A percentile compares a stretch with the other conserved stretches of the same genome.
Evolutionary conservation across 2,113 vertebrate species (phyloP).

Genomic region (Cyprinodon variegatus): DNA sequence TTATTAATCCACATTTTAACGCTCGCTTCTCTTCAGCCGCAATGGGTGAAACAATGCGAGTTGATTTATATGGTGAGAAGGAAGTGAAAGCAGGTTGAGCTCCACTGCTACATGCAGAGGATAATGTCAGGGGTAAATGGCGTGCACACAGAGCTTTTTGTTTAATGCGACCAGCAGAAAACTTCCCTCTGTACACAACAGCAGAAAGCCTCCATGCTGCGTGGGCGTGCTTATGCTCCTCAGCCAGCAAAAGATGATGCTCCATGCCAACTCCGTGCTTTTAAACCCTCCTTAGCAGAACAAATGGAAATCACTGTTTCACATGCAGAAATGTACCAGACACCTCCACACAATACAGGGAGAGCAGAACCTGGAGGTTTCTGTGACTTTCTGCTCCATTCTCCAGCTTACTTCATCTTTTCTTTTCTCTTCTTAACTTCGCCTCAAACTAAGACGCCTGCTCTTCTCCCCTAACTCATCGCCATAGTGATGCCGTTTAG

Average conservation of each 20-base stretch:
- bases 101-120: neutral
- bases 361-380: slow-evolving; percentile 28
- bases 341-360: neutral
- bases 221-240: slow-evolving; percentile 39
- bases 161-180: slow-evolving; percentile 11
- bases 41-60: neutral
- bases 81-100: slow-evolving; percentile 41
- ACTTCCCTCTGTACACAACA: slow-evolving; percentile 38
- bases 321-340: slow-evolving; percentile 6
- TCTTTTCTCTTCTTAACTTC: slow-evolving; percentile 4
- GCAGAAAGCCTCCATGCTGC: slow-evolving; percentile 10
- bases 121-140: neutral
- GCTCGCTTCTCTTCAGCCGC: neutral
- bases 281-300: slow-evolving; percentile 30
- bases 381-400: neutral
- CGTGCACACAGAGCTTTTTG: neutral
- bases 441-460: slow-evolving; percentile 3
- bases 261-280: slow-evolving; percentile 31
- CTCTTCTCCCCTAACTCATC: slow-evolving; percentile 16
- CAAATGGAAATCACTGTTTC: slow-evolving; percentile 34
- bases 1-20: neutral
- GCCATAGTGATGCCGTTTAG: slow-evolving; percentile 3
- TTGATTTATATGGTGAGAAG: slow-evolving; percentile 13
- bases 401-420: neutral
- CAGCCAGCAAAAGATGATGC: slow-evolving; percentile 31